Conservation (phyloP, 1,140 invertebrate genomes). For the Brachionus angularis region DNA sequence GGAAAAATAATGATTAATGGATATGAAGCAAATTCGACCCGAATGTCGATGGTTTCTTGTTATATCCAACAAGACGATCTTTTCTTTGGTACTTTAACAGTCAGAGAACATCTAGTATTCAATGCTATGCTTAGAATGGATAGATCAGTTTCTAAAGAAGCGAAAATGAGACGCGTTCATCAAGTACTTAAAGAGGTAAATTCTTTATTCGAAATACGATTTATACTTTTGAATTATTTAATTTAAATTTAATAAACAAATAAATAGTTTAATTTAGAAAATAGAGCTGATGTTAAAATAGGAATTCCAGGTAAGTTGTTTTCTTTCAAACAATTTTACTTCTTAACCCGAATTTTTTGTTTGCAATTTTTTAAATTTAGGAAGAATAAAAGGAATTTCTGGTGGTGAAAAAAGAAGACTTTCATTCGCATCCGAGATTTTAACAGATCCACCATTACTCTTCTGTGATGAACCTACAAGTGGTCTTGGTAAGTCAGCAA, state of each 20-base stretch:
- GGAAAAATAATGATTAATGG: slow-evolving; percentile 64
- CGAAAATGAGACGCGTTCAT: slow-evolving; percentile 30
- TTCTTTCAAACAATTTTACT: too few species aligned
- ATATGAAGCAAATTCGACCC: not conserved
- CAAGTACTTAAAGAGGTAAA: slow-evolving; percentile 32
- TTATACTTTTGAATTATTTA: not conserved
- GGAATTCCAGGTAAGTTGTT: slow-evolving; percentile 36
- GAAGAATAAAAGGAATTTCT: slow-evolving; percentile 78
- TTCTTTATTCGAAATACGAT: not conserved
- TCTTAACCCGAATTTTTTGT: too few species aligned
- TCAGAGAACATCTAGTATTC: slow-evolving; percentile 62
- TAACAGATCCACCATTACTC: slow-evolving; percentile 87
- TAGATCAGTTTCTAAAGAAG: not conserved
- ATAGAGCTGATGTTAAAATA: slow-evolving; percentile 22
- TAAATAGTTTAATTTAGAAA: slow-evolving; percentile 38
- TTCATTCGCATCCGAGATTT: slow-evolving; percentile 76
- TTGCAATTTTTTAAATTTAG: not conserved
- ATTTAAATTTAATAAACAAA: not conserved
- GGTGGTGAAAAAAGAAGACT: slow-evolving; percentile 90
- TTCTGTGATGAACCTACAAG: slow-evolving; percentile 78
- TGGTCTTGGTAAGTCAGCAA: slow-evolving; percentile 41
- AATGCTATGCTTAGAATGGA: slow-evolving; percentile 48
- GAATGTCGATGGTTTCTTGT: slow-evolving; percentile 65
- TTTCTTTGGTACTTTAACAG: slow-evolving; percentile 61
- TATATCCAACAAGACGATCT: slow-evolving; percentile 82